phyloP scores from a whole-genome alignment of 2,113 vertebrate species.

The Connochaetes taurinus region DNA sequence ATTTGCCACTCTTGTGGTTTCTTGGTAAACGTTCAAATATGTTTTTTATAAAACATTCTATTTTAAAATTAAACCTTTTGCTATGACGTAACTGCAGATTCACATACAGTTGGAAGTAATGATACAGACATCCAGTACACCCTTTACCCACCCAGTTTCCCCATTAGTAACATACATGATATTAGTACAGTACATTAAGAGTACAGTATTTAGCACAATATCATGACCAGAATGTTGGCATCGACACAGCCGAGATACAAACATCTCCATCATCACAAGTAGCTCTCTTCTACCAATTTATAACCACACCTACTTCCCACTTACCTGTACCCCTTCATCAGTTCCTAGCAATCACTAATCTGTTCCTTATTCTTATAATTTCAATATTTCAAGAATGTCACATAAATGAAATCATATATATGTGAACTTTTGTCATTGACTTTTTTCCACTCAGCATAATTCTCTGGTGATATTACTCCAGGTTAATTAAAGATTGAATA shows the following conservation, averaged over 20 bases:
- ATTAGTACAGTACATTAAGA: background rate
- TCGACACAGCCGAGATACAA: background rate
- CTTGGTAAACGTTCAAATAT: background rate
- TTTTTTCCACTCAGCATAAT: background rate
- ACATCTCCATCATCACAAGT: background rate
- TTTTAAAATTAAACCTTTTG: background rate
- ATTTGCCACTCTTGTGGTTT: background rate
- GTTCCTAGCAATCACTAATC: background rate
- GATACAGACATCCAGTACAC: background rate
- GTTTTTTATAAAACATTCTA: background rate
- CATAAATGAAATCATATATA: background rate
- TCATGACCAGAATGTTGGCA: background rate
- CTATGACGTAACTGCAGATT: background rate
- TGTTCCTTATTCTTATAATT: background rate
- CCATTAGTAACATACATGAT: background rate
- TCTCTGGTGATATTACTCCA: background rate
- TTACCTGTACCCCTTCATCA: background rate
- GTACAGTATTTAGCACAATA: background rate
- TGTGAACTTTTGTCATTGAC: background rate
- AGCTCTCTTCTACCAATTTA: background rate
- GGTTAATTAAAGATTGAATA: background rate
- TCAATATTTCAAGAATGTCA: constrained; percentile 7
- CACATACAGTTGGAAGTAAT: background rate
- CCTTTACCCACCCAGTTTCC: background rate
- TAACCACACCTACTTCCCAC: background rate